Conservation (phyloP, 2,888 invertebrate genomes). For the Polylopha cassiicola region DNA sequence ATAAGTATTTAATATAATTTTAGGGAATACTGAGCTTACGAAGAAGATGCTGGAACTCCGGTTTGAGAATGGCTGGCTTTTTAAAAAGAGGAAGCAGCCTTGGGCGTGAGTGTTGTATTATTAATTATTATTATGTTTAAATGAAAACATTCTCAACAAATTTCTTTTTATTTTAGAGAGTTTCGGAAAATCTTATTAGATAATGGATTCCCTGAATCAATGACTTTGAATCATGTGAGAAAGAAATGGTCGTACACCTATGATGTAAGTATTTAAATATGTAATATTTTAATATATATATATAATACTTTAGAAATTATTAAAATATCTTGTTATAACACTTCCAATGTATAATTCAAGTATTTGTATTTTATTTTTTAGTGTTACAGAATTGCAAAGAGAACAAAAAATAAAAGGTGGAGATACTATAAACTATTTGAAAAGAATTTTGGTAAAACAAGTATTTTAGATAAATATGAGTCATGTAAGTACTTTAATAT, state of each 20-base stretch:
- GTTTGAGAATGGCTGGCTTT: constrained; percentile 63
- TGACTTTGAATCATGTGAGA: constrained; percentile 62
- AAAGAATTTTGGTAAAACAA: constrained; percentile 58
- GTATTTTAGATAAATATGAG: constrained; percentile 64
- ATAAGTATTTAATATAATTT: constrained; percentile 25
- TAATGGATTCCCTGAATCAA: constrained; percentile 64
- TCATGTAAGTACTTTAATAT: constrained; percentile 53
- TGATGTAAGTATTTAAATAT: constrained; percentile 53
- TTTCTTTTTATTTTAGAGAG: constrained; percentile 48
- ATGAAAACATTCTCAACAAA: neutral
- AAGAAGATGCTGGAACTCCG: constrained; percentile 56
- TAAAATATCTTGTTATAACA: neutral
- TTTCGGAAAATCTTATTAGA: constrained; percentile 59
- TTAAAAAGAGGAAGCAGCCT: constrained; percentile 66
- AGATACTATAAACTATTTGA: constrained; percentile 67
- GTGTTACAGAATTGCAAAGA: constrained; percentile 66
- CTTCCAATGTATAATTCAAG: neutral
- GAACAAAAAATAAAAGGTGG: constrained; percentile 59
- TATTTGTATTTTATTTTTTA: constrained; percentile 33
- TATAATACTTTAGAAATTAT: no score
- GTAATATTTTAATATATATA: neutral
- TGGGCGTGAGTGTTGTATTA: constrained; percentile 52
- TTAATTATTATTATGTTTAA: neutral
- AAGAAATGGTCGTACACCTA: constrained; percentile 70
- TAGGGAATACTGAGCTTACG: constrained; percentile 62